phyloP scores from a whole-genome alignment of 2,113 vertebrate genomes.

The Antigone vipio region DNA sequence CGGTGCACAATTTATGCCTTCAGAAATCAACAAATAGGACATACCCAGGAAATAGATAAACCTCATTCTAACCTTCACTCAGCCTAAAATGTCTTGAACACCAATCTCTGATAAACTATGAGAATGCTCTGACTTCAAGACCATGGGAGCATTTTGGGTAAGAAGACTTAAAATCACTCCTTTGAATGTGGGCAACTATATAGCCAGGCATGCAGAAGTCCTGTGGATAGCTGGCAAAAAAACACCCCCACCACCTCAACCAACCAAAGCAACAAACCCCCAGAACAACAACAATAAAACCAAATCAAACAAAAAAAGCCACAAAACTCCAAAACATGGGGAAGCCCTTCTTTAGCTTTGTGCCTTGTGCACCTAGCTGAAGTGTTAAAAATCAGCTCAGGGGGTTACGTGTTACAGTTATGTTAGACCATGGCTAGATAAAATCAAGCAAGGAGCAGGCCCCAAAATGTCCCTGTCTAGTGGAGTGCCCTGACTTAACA shows the following conservation, averaged over 20 bases:
- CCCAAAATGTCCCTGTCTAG: not conserved
- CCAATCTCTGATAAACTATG: not conserved
- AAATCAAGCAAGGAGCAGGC: not conserved
- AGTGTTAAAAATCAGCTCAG: not conserved
- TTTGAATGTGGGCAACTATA: not conserved
- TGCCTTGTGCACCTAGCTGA: not conserved
- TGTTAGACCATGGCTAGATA: not conserved
- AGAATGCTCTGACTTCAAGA: not conserved
- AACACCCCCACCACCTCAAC: accelerated
- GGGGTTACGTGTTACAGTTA: not conserved
- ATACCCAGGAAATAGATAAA: not conserved
- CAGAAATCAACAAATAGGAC: not conserved
- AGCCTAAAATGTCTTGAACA: not conserved
- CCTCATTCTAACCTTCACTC: not conserved
- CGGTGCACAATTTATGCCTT: not conserved
- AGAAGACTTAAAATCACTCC: not conserved
- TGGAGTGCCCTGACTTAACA: not conserved
- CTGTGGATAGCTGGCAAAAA: not conserved
- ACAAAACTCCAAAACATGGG: not conserved
- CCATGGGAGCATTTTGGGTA: not conserved
- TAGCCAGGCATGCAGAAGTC: not conserved
- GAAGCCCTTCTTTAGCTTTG: not conserved
- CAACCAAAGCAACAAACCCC: not conserved
- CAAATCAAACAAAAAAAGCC: not conserved
- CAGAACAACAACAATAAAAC: not conserved